Percentiles rank a stretch among this genome's conserved stretches.
These are phyloP conservation scores for Apaloderma vittatum DNA, from an alignment of 2,113 vertebrate genomes.

Conservation along the genomic window DNA sequence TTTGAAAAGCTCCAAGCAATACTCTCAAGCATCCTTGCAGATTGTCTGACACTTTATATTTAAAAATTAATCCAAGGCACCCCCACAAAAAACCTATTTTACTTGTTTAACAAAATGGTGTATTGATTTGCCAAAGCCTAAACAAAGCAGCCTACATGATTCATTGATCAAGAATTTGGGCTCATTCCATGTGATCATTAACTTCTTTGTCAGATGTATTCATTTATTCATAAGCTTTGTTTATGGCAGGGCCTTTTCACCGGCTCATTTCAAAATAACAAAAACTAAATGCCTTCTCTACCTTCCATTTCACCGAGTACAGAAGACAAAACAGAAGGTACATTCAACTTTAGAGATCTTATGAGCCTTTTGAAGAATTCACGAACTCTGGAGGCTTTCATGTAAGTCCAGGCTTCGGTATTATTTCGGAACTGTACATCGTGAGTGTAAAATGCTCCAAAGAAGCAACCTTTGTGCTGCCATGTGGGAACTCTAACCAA, in stretches of 20 bases:
- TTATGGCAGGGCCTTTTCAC: not conserved
- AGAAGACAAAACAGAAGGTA: slow-evolving; percentile 23
- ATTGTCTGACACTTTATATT: slow-evolving; percentile 48
- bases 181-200: slow-evolving; percentile 69
- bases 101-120: slow-evolving; percentile 76
- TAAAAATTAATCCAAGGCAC: slow-evolving; percentile 63
- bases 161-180: slow-evolving; percentile 78
- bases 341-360: not conserved
- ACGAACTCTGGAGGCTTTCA: not conserved
- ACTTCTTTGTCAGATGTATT: slow-evolving; percentile 64
- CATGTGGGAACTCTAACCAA: not conserved
- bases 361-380: slow-evolving; percentile 2
- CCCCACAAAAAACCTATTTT: slow-evolving; percentile 54
- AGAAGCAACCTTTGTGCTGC: not conserved
- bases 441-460: not conserved
- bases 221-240: slow-evolving; percentile 68
- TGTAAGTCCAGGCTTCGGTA: not conserved
- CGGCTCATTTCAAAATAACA: slow-evolving; percentile 33
- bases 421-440: not conserved
- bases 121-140: slow-evolving; percentile 77
- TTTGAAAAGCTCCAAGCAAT: not conserved
- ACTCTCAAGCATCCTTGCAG: not conserved
- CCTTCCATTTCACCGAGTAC: not conserved
- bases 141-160: slow-evolving; percentile 72
- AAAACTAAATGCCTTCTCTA: not conserved